Evolutionary conservation across 2,888 invertebrate genomes (phyloP).

Genomic region (Chorisops tibialis): DNA sequence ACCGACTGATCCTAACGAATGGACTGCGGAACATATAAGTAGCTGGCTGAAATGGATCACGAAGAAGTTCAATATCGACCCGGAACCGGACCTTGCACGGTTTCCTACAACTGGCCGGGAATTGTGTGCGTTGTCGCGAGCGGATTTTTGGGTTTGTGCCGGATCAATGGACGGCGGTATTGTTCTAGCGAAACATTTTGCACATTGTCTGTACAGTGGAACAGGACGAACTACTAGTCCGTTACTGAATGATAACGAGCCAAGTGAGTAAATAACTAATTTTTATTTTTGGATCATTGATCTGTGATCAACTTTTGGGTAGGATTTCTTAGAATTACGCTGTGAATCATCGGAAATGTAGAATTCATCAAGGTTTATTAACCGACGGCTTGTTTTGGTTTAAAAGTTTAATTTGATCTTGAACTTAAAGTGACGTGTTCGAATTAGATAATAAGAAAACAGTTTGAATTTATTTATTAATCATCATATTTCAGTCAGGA

Average conservation of each 20-base stretch:
- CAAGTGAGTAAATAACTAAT: conserved; percentile 44
- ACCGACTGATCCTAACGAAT: conserved; percentile 61
- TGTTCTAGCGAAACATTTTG: conserved; percentile 61
- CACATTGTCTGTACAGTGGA: conserved; percentile 58
- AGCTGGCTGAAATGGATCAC: conserved; percentile 64
- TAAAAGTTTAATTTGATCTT: no score
- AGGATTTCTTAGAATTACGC: no score
- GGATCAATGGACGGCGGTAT: conserved; percentile 55
- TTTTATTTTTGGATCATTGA: background rate
- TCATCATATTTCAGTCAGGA: no score
- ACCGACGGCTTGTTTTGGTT: no score
- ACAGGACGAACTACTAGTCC: conserved; percentile 61
- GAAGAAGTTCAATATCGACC: conserved; percentile 58
- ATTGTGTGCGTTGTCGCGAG: conserved; percentile 59
- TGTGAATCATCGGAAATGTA: no score
- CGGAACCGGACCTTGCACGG: conserved; percentile 54
- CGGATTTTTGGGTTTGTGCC: conserved; percentile 59
- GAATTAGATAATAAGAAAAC: no score
- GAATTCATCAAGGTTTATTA: no score
- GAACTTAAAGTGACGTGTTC: no score
- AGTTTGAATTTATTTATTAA: no score
- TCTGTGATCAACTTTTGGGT: background rate
- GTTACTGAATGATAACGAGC: conserved; percentile 55
- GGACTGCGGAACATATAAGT: conserved; percentile 59
- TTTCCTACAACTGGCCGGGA: conserved; percentile 60